Conservation (phyloP, 2,888 invertebrate genomes). For the Macrosoma leucophasiata region DNA sequence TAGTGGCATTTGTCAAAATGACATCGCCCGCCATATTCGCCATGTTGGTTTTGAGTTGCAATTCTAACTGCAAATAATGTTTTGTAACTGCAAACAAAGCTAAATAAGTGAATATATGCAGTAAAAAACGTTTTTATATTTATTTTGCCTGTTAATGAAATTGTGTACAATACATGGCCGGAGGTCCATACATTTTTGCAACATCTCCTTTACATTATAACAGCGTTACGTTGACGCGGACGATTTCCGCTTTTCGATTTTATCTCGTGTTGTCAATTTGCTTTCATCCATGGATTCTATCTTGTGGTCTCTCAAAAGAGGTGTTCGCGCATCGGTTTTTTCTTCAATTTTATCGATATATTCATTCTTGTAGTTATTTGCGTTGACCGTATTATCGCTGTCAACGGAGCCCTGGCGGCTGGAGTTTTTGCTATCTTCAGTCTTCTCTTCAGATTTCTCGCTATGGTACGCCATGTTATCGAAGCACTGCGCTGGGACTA, state of each 20-base stretch:
- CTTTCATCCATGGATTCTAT: conserved; percentile 68
- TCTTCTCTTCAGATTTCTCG: conserved; percentile 47
- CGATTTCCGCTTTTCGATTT: conserved; percentile 65
- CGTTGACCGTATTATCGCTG: conserved; percentile 54
- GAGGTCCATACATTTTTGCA: too few relatives aligned
- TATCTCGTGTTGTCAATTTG: conserved; percentile 62
- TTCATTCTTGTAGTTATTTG: conserved; percentile 57
- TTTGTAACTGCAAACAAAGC: too few relatives aligned
- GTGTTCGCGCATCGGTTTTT: conserved; percentile 62
- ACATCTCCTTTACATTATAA: too few relatives aligned
- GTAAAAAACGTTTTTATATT: too few relatives aligned
- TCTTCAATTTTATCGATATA: conserved; percentile 54
- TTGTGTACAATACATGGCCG: too few relatives aligned
- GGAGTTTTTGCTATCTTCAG: conserved; percentile 41
- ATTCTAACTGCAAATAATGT: too few relatives aligned
- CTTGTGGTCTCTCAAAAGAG: conserved; percentile 61
- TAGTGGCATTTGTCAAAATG: too few relatives aligned
- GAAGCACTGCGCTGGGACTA: conserved; percentile 66
- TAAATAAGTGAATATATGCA: too few relatives aligned
- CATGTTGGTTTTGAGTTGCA: too few relatives aligned
- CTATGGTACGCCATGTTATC: conserved; percentile 68
- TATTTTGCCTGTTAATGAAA: too few relatives aligned
- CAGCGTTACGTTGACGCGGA: conserved; percentile 63
- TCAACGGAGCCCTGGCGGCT: conserved; percentile 54
- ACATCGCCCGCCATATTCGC: too few relatives aligned